Conservation (phyloP, 2,113 vertebrate species). For the Gila orcuttii region DNA sequence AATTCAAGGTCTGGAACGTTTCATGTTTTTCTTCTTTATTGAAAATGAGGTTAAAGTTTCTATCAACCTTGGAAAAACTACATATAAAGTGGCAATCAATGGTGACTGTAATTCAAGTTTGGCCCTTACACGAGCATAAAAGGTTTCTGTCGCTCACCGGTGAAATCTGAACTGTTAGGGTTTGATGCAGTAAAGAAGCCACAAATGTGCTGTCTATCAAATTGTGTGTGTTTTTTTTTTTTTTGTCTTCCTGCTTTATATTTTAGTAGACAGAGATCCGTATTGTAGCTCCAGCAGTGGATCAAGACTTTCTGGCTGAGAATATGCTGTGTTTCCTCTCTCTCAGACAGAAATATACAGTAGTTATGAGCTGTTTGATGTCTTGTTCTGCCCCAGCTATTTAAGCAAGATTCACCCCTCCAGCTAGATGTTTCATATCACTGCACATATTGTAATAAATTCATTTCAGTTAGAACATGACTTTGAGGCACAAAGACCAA, state of each 20-base stretch:
- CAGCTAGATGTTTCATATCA: constrained; percentile 79
- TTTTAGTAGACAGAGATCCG: constrained; percentile 5
- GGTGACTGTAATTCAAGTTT: constrained; percentile 82
- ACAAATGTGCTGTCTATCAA: constrained; percentile 61
- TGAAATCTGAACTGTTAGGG: constrained; percentile 52
- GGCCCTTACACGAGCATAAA: constrained; percentile 42
- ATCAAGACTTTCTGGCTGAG: constrained; percentile 57
- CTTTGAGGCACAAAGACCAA: constrained; percentile 74
- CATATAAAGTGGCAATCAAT: constrained; percentile 96
- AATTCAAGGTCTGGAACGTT: constrained; percentile 99
- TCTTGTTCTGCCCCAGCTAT: constrained; percentile 69
- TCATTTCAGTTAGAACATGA: constrained; percentile 76
- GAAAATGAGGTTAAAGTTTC: constrained; percentile 99
- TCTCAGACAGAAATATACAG: constrained; percentile 64
- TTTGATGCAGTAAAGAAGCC: constrained; percentile 61
- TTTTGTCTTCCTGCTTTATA: background rate
- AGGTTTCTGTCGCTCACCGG: constrained; percentile 42
- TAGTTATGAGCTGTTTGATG: constrained; percentile 71
- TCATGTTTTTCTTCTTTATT: constrained; percentile 93
- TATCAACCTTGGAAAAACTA: constrained; percentile 98
- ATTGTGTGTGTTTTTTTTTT: constrained; percentile 56
- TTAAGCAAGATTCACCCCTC: constrained; percentile 65
- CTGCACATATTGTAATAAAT: constrained; percentile 77
- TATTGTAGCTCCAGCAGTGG: background rate
- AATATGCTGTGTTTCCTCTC: constrained; percentile 58